Evolutionary conservation across 2,797 vertebrate species (phyloP).

Genomic region (Gymnothorax javanicus): DNA sequence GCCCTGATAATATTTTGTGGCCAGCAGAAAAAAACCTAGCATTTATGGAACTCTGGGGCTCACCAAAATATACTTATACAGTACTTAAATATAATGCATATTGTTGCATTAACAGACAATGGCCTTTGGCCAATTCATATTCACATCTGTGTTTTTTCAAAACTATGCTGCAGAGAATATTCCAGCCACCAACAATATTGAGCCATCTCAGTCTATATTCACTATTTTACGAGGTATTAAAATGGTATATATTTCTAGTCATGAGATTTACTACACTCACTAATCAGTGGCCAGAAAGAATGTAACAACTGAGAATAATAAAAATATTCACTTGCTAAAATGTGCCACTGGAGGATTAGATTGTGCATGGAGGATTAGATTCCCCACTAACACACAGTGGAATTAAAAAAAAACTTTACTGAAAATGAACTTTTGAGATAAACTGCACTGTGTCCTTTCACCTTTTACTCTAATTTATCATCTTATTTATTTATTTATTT

Average conservation of each 20-base stretch:
- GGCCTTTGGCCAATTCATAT: neutral
- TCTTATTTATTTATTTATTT: neutral
- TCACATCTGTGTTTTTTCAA: neutral
- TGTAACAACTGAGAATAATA: neutral
- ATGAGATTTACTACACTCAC: neutral
- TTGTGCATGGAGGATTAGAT: too few relatives aligned
- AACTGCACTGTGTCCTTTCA: neutral
- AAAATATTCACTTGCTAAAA: neutral
- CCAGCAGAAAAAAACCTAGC: neutral
- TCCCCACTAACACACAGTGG: neutral
- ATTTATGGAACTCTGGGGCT: neutral
- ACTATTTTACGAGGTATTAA: neutral
- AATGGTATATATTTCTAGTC: neutral
- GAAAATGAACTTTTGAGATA: neutral
- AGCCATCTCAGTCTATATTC: neutral
- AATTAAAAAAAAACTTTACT: neutral
- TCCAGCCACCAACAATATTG: neutral
- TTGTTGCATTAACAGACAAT: neutral
- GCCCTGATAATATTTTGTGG: neutral
- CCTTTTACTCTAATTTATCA: neutral
- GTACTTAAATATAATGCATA: neutral
- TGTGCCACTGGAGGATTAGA: neutral
- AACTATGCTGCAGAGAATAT: neutral
- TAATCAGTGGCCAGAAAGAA: neutral
- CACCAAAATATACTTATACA: neutral